Evolutionary conservation across 2,797 vertebrate genomes (phyloP).

Genomic region (Selene dorsalis): DNA sequence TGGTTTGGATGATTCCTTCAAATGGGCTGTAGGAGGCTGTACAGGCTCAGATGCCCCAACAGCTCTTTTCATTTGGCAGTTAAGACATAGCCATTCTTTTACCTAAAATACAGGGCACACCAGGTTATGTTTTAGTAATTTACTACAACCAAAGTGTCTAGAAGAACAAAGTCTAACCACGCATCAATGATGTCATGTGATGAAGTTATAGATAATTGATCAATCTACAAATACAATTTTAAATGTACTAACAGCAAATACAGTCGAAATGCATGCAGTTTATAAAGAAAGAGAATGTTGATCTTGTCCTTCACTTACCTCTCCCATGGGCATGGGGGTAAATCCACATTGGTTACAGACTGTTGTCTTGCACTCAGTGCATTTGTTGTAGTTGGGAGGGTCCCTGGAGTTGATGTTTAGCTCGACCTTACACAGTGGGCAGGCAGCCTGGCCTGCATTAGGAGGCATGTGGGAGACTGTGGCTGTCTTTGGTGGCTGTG

Average conservation of each 20-base stretch:
- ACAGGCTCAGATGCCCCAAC: slow-evolving; percentile 83
- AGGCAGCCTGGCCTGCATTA: slow-evolving; percentile 71
- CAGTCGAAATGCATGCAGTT: background rate
- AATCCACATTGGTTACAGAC: slow-evolving; percentile 98
- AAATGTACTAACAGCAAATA: background rate
- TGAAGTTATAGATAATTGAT: background rate
- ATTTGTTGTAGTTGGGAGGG: slow-evolving; percentile 90
- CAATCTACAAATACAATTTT: slow-evolving; percentile 1
- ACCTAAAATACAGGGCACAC: slow-evolving; percentile 63
- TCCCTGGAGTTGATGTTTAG: slow-evolving; percentile 88
- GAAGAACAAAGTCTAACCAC: background rate
- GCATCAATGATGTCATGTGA: background rate
- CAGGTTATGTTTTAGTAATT: slow-evolving; percentile 8
- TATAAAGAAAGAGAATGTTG: background rate
- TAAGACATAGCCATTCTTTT: slow-evolving; percentile 94
- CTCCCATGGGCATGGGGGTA: slow-evolving; percentile 89
- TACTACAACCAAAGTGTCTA: background rate
- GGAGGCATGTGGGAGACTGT: slow-evolving; percentile 54
- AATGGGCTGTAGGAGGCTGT: slow-evolving; percentile 62
- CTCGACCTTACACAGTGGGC: slow-evolving; percentile 92
- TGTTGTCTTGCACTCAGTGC: slow-evolving; percentile 91
- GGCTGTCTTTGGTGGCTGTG: slow-evolving; percentile 45
- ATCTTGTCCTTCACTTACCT: slow-evolving; percentile 84
- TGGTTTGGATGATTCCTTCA: slow-evolving; percentile 60
- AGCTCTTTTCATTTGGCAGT: slow-evolving; percentile 96